Conservation (phyloP, 2,797 vertebrate genomes). For the Buceros bicornis region DNA sequence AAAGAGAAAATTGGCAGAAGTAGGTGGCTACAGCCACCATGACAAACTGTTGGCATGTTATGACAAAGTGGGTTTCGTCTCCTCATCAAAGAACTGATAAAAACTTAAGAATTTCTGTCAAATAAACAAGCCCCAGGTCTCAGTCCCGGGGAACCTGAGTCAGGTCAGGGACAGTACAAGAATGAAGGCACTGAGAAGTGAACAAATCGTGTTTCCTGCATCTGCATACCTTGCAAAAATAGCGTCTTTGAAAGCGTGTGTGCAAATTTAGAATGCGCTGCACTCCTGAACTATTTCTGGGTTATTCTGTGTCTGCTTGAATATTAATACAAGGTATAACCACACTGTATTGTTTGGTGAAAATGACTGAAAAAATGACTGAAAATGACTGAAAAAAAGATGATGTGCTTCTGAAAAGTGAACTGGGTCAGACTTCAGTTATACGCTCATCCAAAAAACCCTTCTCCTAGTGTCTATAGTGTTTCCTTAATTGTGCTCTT, state of each 20-base stretch:
- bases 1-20: not conserved
- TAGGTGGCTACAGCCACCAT: not conserved
- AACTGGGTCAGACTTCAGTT: constrained; percentile 38
- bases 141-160: not conserved
- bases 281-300: constrained; percentile 65
- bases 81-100: not conserved
- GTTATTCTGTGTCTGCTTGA: constrained; percentile 64
- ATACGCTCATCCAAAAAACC: not conserved
- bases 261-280: constrained; percentile 48
- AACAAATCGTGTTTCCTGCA: constrained; percentile 63
- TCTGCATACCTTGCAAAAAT: constrained; percentile 68
- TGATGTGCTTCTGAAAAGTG: constrained; percentile 21
- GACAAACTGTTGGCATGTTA: not conserved
- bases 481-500: constrained; percentile 11
- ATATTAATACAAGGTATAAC: constrained; percentile 30
- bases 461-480: constrained; percentile 40
- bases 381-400: constrained; percentile 16
- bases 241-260: constrained; percentile 63
- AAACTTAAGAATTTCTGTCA: not conserved
- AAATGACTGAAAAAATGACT: constrained; percentile 6
- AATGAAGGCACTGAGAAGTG: constrained; percentile 37
- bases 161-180: constrained; percentile 50
- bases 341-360: constrained; percentile 22
- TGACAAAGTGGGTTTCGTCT: not conserved
- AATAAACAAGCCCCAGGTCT: constrained; percentile 26